Evolutionary conservation across 2,113 vertebrate species (phyloP), one percentile per base, ranked within the genome.

Genomic region (Hyperopisus bebe): DNA sequence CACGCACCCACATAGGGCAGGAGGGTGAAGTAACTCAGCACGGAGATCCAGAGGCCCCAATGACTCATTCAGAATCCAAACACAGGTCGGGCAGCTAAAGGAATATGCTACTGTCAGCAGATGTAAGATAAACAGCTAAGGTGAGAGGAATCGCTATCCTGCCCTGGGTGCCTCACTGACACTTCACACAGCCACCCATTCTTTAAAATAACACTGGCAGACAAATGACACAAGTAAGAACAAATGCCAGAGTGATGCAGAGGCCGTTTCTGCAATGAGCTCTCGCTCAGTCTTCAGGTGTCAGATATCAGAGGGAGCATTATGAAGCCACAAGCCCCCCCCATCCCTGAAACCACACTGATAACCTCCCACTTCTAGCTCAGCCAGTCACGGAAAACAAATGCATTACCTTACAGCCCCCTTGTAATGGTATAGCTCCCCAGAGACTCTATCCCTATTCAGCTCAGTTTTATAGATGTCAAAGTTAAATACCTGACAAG

Each of bases 401-500:
- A 58, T 66, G 55, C 86, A 27, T 48, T 53, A 89, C 44, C 50
- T 89, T 86, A 21, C 90, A 90, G 77, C 50, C 58, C 47, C 53
- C 88, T 24, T 21, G 44, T 55, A 51, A 82, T 31, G 48, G 50
- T 44, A 80, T 50, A 55, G 86, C 44, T 21, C 87, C 88, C 24
- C 31, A 84, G 77, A 91, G 90, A 86, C 74, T 86, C n/a, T 90
- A 90, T 87, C 9, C 85, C 77, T 88, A 39, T 88, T 55, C 66
- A 90, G 89, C 53, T 70, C 62, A 88, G 53, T 47, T 84, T 90
- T 77, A 89, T 83, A 42, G 70, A 90, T 88, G 86, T 91, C 77
- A 88, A 53, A 31, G 70, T 88, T 91, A 84, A 91, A 70, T 39
- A 62, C 77, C 5, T 31, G 70, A 92, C 89, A 84, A 89, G 90